Base-by-base conservation (phyloP, 1,140 invertebrate genomes). In the Caenorhabditis inopinata region DNA sequence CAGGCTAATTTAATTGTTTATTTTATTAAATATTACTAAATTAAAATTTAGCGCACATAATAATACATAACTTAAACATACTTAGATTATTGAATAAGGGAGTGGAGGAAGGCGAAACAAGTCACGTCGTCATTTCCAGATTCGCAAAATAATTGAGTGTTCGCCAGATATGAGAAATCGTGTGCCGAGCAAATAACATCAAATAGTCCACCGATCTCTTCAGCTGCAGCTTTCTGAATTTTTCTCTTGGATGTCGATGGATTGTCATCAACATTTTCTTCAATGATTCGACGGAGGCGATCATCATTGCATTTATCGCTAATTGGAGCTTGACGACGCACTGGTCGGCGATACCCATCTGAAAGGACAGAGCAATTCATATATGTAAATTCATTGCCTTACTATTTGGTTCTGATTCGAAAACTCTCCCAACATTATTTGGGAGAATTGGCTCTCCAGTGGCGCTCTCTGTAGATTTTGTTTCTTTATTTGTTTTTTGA, bases 101-200 rank as follows among this genome's bases (percentile, higher is more conserved):
- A 76, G 45, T 81, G 80, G 12, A 81, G 75, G 53, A 81, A 81
- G 14, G 80, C 80, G 75, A 81, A 81, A 27, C 80, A 81, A 12
- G 80, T 81, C 47, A 81, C 80, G 35, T 81, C 74, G n/a, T 81
- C 80, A 35, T 81, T 81, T 76, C 80, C 80, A 76, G 74, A 78
- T 73, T 81, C 80, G 35, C 80, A 81, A 58, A 77, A 81, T 27
- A 81, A 32, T 27, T 81, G 80, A 32, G 83, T 83, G 47, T 83
- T 83, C 1, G 82, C 83, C 9, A 83, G 58, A 42, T 83, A 83
- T 0, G 81, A 83, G 83, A 83, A 83, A 35, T 83, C 83, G 25
- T 81, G 79, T 38, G 76, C 62, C 11, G 83, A 82, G 68, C 83
- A 83, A 47, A 83, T 80, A 12, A 83, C 83, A 74, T 83, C 83